Evolutionary conservation across 2,888 invertebrate genomes (phyloP).

Genomic region (Volucella inanis): DNA sequence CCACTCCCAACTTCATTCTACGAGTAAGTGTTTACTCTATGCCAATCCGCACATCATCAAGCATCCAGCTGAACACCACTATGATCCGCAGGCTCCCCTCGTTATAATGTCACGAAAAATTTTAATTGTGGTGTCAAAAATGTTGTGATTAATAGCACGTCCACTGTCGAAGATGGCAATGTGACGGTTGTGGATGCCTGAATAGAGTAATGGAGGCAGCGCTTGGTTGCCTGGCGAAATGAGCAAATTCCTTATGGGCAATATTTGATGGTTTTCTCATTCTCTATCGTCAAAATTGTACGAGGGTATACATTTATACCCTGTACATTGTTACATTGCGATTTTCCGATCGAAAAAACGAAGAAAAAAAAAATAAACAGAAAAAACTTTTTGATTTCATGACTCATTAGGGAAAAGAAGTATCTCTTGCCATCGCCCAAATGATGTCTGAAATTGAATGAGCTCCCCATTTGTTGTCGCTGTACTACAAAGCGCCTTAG

Average conservation of each 20-base stretch:
- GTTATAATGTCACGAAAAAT: slow-evolving; percentile 72
- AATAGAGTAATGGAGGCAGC: slow-evolving; percentile 39
- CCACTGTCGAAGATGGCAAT: slow-evolving; percentile 47
- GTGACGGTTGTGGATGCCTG: slow-evolving; percentile 38
- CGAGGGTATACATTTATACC: slow-evolving; percentile 22
- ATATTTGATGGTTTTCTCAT: slow-evolving; percentile 58
- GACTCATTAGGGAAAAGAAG: slow-evolving; percentile 70
- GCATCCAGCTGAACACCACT: slow-evolving; percentile 38
- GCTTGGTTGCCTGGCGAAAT: slow-evolving; percentile 61
- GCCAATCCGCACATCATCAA: slow-evolving; percentile 46
- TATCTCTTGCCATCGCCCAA: slow-evolving; percentile 60
- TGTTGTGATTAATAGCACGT: slow-evolving; percentile 72
- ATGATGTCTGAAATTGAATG: slow-evolving; percentile 73
- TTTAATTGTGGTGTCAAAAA: slow-evolving; percentile 74
- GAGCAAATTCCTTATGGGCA: slow-evolving; percentile 70
- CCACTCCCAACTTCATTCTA: too few relatives aligned
- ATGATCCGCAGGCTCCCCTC: slow-evolving; percentile 42
- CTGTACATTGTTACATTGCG: slow-evolving; percentile 8
- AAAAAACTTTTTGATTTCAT: slow-evolving; percentile 66
- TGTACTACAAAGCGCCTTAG: slow-evolving; percentile 39
- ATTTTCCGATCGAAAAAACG: slow-evolving; percentile 30
- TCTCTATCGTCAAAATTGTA: slow-evolving; percentile 4
- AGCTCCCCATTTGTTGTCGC: slow-evolving; percentile 60
- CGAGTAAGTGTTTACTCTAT: slow-evolving; percentile 1
- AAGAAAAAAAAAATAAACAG: slow-evolving; percentile 2